Evolutionary conservation across 1,140 invertebrate genomes (phyloP).

Genomic region (Diachasma alloeum): DNA sequence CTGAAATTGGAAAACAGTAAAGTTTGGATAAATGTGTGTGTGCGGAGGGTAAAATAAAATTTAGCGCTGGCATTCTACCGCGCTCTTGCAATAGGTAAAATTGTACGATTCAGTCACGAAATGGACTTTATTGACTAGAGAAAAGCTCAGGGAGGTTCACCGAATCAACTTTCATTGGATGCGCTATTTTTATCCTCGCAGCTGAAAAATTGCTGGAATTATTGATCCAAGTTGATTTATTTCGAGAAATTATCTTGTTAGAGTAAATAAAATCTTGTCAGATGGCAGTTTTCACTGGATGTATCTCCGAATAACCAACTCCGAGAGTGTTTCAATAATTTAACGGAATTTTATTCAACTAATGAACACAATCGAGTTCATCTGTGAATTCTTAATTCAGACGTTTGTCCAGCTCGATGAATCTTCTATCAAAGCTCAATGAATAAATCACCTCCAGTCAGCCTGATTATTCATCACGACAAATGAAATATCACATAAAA

Average conservation of each 20-base stretch:
- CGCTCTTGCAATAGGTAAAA: constrained; percentile 20
- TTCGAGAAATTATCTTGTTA: neutral
- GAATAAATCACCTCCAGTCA: neutral
- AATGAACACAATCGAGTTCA: neutral
- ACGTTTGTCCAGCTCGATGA: neutral
- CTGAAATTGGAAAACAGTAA: constrained; percentile 37
- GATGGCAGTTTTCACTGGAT: no score
- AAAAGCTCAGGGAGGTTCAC: neutral
- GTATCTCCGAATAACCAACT: no score
- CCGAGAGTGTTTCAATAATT: no score
- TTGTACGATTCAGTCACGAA: constrained; percentile 27
- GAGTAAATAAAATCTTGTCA: no score
- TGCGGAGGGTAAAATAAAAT: constrained; percentile 33
- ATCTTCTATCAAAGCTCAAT: neutral
- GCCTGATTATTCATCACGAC: neutral
- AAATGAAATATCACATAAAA: neutral
- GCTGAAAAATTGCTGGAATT: no score
- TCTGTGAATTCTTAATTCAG: neutral
- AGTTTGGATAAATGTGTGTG: constrained; percentile 15
- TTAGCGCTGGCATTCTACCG: constrained; percentile 11
- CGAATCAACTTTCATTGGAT: neutral
- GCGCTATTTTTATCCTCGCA: no score
- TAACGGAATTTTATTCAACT: neutral
- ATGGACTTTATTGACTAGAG: constrained; percentile 33
- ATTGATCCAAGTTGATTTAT: neutral